These are phyloP conservation scores for Galago senegalensis DNA, from an alignment of 2,797 vertebrate species.

Conservation along the genomic window DNA sequence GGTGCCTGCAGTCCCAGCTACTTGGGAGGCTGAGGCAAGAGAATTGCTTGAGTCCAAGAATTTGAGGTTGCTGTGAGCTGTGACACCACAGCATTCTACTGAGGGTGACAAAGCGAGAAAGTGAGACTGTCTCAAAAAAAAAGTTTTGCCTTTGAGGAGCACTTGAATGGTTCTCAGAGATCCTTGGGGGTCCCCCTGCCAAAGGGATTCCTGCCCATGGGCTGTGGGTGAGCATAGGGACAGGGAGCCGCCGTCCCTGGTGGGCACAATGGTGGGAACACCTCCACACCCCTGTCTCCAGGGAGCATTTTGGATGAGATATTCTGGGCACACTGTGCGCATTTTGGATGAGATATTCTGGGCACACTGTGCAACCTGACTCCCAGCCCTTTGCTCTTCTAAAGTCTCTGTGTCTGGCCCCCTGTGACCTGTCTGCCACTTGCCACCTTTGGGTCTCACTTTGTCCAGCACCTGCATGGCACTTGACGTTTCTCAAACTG, in stretches of 20 bases:
- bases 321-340: neutral
- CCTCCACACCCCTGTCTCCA: neutral
- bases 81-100: no score
- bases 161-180: neutral
- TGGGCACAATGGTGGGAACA: rapidly evolving
- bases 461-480: neutral
- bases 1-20: no score
- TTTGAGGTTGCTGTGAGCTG: no score
- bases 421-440: no score
- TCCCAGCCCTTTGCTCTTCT: neutral
- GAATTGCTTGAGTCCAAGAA: no score
- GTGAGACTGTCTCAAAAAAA: no score
- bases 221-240: no score
- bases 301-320: neutral
- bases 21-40: no score
- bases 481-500: neutral
- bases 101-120: no score
- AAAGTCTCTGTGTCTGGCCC: neutral
- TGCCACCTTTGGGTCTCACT: no score
- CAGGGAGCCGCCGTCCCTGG: rapidly evolving
- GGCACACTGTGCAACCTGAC: no score
- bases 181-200: neutral
- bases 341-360: neutral
- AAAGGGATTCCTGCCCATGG: no score
- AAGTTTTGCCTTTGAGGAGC: neutral